phyloP scores from a whole-genome alignment of 1,140 invertebrate genomes.

The Tyrophagus putrescentiae region DNA sequence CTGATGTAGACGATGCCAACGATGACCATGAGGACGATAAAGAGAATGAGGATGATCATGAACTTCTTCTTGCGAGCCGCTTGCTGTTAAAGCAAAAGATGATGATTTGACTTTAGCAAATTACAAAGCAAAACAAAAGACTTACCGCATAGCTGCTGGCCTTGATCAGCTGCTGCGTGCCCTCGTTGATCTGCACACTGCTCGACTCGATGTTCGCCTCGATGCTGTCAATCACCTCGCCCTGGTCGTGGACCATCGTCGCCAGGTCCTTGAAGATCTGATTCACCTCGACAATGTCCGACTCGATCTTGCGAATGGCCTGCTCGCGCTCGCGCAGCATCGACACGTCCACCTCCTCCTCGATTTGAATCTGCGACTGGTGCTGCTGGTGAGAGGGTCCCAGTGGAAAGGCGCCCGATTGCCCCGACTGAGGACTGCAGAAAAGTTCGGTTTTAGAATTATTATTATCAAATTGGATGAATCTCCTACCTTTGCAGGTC shows the following conservation, averaged over 20 bases:
- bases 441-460: slow-evolving; percentile 14
- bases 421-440: slow-evolving; percentile 8
- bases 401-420: slow-evolving; percentile 10
- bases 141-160: slow-evolving; percentile 61
- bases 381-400: slow-evolving; percentile 31
- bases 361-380: slow-evolving; percentile 50
- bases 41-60: slow-evolving; percentile 12
- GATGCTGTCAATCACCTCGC: slow-evolving; percentile 88
- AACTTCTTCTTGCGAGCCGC: slow-evolving; percentile 9
- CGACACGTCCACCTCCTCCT: slow-evolving; percentile 68
- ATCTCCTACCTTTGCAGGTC: slow-evolving; percentile 35
- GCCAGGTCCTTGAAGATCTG: slow-evolving; percentile 97
- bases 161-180: slow-evolving; percentile 57
- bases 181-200: slow-evolving; percentile 67
- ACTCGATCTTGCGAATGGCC: slow-evolving; percentile 73
- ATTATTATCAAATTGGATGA: not conserved
- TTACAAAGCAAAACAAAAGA: slow-evolving; percentile 21
- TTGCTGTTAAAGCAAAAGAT: not conserved
- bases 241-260: slow-evolving; percentile 88
- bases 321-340: slow-evolving; percentile 75
- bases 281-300: slow-evolving; percentile 86
- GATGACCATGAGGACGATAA: slow-evolving; percentile 12
- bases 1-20: slow-evolving; percentile 26
- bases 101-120: not conserved
- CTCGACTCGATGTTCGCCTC: slow-evolving; percentile 86